Percentiles rank a stretch among this genome's conserved stretches.
Conservation (phyloP, 1,140 invertebrate genomes). For the Cecropterus lyciades region DNA sequence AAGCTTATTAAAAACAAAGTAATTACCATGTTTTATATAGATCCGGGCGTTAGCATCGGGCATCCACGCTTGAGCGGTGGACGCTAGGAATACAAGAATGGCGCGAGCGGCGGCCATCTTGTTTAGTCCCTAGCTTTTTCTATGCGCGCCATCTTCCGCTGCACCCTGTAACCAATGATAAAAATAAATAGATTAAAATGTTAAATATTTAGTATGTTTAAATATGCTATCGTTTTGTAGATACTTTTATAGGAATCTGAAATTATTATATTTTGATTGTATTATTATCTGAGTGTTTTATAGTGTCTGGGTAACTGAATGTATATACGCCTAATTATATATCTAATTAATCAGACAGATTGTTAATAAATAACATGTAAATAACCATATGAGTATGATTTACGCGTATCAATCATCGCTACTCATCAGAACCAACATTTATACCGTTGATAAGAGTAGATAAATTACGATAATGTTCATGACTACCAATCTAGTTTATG, state of each 20-base stretch:
- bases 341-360: background rate
- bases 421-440: conserved; percentile 7
- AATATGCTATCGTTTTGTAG: too few relatives aligned
- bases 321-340: background rate
- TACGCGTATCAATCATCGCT: conserved; percentile 3
- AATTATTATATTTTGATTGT: too few relatives aligned
- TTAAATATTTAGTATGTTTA: too few relatives aligned
- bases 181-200: background rate
- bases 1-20: background rate
- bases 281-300: too few relatives aligned
- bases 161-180: conserved; percentile 55
- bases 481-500: background rate
- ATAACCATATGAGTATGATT: background rate
- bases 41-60: conserved; percentile 76
- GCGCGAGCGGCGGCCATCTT: conserved; percentile 78
- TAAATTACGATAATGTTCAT: background rate
- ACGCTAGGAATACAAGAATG: conserved; percentile 71
- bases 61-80: conserved; percentile 80
- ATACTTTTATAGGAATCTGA: too few relatives aligned
- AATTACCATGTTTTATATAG: conserved; percentile 74
- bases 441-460: conserved; percentile 5
- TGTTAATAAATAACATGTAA: conserved; percentile 8
- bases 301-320: background rate
- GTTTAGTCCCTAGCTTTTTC: conserved; percentile 61
- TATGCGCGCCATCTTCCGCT: conserved; percentile 68